Evolutionary conservation across 2,797 vertebrate genomes (phyloP).

Genomic region (Microctenopoma lineatum): DNA sequence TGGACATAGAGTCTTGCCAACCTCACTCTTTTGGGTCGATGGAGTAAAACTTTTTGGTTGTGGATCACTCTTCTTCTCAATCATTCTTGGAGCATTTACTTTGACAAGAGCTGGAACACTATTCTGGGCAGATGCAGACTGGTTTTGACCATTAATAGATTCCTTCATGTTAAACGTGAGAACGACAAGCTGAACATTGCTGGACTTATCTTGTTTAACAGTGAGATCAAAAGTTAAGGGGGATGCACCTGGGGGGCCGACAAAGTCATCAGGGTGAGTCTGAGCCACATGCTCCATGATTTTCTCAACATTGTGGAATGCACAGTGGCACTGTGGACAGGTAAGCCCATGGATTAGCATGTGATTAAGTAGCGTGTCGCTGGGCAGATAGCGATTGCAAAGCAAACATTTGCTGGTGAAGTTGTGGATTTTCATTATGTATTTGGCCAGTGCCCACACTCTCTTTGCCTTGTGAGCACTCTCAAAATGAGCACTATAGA

Average conservation of each 20-base stretch:
- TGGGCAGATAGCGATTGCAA: constrained; percentile 97
- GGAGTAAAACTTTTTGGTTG: constrained; percentile 85
- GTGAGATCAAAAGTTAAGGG: constrained; percentile 97
- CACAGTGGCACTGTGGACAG: constrained; percentile 95
- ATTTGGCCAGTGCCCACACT: constrained; percentile 96
- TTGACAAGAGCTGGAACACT: constrained; percentile 51
- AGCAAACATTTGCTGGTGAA: constrained; percentile 99
- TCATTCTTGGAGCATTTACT: constrained; percentile 79
- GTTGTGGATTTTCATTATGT: constrained; percentile 99
- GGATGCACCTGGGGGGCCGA: constrained; percentile 90
- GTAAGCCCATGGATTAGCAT: constrained; percentile 98
- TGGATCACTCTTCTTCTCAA: constrained; percentile 84
- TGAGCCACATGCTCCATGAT: constrained; percentile 92
- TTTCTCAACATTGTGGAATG: constrained; percentile 97
- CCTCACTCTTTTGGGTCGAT: constrained; percentile 88
- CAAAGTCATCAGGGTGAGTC: constrained; percentile 91
- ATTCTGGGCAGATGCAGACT: constrained; percentile 69
- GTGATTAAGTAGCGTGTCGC: constrained; percentile 96
- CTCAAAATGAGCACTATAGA: constrained; percentile 97
- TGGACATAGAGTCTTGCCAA: constrained; percentile 96
- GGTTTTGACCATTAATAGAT: constrained; percentile 85
- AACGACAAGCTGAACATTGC: constrained; percentile 94
- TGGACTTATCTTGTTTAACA: constrained; percentile 92
- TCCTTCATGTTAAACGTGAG: constrained; percentile 97
- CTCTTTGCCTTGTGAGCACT: constrained; percentile 98